phyloP scores from a whole-genome alignment of 2,113 vertebrate genomes.

The Macroglossus sobrinus region DNA sequence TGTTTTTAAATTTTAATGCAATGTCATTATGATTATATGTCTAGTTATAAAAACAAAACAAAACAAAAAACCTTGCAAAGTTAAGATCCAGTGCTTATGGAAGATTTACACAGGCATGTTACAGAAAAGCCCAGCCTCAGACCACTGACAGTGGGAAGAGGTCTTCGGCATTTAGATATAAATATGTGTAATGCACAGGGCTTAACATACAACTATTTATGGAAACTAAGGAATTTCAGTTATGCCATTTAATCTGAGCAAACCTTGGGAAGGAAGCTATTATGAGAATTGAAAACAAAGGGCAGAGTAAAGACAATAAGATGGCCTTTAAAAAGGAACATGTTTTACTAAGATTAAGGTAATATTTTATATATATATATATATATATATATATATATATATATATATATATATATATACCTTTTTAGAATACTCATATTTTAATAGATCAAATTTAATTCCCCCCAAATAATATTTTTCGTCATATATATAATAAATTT shows the following conservation, averaged over 20 bases:
- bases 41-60: neutral
- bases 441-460: no score
- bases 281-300: neutral
- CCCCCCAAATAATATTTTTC: no score
- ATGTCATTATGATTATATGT: neutral
- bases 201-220: neutral
- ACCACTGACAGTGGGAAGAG: neutral
- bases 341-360: neutral
- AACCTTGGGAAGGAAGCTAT: neutral
- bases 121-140: neutral
- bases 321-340: neutral
- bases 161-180: neutral
- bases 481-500: neutral
- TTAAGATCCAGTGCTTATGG: neutral
- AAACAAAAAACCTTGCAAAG: neutral
- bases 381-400: no score
- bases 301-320: neutral
- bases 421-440: no score
- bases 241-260: neutral
- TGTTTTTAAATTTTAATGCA: neutral
- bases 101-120: neutral
- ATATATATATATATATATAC: no score
- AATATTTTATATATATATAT: no score
- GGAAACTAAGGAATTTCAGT: neutral
- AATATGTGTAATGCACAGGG: neutral